These are phyloP conservation scores for Alectoris magna DNA, from an alignment of 2,797 vertebrate genomes.

Conservation along the genomic window DNA sequence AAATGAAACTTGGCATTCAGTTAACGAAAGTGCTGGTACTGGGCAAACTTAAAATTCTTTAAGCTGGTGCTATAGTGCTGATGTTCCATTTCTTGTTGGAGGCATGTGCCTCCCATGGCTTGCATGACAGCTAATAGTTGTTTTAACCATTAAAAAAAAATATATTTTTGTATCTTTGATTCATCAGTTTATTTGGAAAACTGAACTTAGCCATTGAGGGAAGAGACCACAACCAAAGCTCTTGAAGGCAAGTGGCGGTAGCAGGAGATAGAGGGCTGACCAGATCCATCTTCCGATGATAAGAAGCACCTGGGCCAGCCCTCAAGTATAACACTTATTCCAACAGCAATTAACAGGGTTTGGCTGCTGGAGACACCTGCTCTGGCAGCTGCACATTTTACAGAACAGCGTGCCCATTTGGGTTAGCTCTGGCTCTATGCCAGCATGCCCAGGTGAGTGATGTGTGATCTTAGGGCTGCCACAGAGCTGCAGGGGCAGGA, in stretches of 20 bases:
- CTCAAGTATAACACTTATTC: neutral
- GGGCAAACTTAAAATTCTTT: neutral
- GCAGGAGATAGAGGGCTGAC: neutral
- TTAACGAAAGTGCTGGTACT: neutral
- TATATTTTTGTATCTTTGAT: neutral
- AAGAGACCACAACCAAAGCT: neutral
- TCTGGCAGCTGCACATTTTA: neutral
- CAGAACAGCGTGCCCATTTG: neutral
- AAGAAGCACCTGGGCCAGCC: neutral
- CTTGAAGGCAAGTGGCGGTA: neutral
- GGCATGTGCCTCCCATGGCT: accelerated
- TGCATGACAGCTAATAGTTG: neutral
- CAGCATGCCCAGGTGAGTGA: neutral
- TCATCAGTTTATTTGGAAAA: neutral
- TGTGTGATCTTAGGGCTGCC: neutral
- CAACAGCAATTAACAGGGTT: neutral
- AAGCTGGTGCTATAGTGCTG: neutral
- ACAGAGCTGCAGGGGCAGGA: neutral
- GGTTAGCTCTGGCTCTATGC: too few relatives aligned
- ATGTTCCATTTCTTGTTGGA: neutral
- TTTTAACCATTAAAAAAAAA: neutral
- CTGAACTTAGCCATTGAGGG: too few relatives aligned
- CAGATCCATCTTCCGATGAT: neutral
- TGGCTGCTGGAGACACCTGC: neutral
- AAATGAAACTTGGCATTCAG: neutral